Base-by-base conservation (phyloP, 1,140 invertebrate species). In the Anadara kagoshimensis region DNA sequence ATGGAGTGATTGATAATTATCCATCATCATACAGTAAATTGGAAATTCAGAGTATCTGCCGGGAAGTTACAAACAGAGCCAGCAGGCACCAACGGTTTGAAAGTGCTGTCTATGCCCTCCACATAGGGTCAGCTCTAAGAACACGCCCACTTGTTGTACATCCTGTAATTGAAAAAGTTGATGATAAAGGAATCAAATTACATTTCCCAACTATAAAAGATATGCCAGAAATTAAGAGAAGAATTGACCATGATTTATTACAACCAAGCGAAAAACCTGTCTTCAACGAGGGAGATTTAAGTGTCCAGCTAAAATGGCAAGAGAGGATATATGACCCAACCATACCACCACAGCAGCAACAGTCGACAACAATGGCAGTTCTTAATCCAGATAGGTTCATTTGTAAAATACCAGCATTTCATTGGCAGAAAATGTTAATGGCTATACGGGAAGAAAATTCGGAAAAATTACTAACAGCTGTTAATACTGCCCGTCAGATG, bases 1-100 rank as follows among this genome's bases (percentile, higher is more conserved):
- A 83, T 7, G 88, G 95, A 10, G 92, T 93, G 29, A 93, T 98
- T 62, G 94, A 81, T 26, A 43, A 68, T 11, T 56, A 62, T 24
- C 51, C 73, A 10, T 57, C 61, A 51, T 75, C 76, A 4, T 85
- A 84, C 57, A 77, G 53, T 44, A 26, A 63, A 24, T 43, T 57
- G 4, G 84, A 85, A 65, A 69, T 84, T 22, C 54, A 66, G 45
- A 53, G 58, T 11, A 49, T 86, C 1, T 84, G 83, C 49, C 26
- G 8, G 0, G 56, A 79, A n/a, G 22, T 20, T n/a, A 69, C 43
- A 14, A 51, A 59, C n/a, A n/a, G 45, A 26, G 44, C 47, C 16
- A 20, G 29, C 5, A 49, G 12, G 16, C 24, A 47, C 43, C 59
- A 56, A 22, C 54, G 75, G 18, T 85, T 76, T 65, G 51, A 83